Conservation (phyloP, 2,113 vertebrate genomes). For the Melozone crissalis region DNA sequence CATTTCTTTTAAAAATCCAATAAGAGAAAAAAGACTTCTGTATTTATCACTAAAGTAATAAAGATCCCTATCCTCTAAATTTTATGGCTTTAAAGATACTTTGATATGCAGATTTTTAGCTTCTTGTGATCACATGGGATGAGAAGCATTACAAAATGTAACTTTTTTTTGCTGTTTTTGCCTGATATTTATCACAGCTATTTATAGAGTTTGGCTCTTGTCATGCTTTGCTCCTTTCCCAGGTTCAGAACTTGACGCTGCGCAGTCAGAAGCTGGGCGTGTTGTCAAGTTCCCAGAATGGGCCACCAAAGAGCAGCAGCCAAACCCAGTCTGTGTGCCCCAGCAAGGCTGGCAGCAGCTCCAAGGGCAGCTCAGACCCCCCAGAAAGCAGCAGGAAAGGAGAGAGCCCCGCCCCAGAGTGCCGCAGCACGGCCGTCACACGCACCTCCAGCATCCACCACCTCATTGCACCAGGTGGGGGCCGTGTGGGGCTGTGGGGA, state of each 20-base stretch:
- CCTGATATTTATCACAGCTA: background rate
- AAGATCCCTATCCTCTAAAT: background rate
- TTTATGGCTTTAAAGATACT: background rate
- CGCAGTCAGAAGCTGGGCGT: conserved; percentile 84
- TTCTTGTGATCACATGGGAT: background rate
- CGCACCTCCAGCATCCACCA: conserved; percentile 82
- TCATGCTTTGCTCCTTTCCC: conserved; percentile 13
- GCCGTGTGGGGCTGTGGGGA: background rate
- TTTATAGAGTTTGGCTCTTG: background rate
- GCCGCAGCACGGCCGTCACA: conserved; percentile 73
- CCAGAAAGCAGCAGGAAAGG: conserved; percentile 79
- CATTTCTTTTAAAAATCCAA: background rate
- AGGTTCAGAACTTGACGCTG: conserved; percentile 89
- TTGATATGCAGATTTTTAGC: background rate
- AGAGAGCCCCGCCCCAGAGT: conserved; percentile 77
- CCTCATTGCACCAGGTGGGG: conserved; percentile 82
- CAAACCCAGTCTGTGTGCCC: conserved; percentile 80
- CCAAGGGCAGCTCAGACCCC: conserved; percentile 80
- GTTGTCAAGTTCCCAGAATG: conserved; percentile 82
- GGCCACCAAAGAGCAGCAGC: conserved; percentile 83
- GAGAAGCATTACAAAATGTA: background rate
- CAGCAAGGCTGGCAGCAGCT: conserved; percentile 78
- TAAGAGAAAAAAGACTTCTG: background rate
- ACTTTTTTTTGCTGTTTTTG: background rate
- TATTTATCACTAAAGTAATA: background rate